Evolutionary conservation across 2,888 invertebrate species (phyloP).

Genomic region (Diaperis boleti): DNA sequence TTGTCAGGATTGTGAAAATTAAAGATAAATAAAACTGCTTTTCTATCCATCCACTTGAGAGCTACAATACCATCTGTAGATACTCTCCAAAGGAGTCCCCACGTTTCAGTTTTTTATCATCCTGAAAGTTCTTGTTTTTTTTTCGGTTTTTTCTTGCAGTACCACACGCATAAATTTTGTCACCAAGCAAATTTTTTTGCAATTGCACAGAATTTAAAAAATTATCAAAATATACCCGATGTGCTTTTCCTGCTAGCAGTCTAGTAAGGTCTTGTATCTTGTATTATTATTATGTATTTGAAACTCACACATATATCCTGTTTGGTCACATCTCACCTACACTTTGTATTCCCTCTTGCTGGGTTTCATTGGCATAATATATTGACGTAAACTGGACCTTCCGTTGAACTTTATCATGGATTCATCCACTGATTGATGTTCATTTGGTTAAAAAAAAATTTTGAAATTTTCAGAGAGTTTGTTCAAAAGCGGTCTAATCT

Average conservation of each 20-base stretch:
- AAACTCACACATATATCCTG: conserved; percentile 47
- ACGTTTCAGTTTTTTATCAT: not conserved
- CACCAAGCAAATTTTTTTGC: conserved; percentile 1
- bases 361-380: conserved; percentile 56
- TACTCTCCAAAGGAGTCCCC: not conserved
- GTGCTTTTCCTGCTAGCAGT: conserved; percentile 36
- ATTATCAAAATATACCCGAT: conserved; percentile 46
- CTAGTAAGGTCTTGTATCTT: conserved; percentile 41
- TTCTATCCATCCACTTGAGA: not conserved
- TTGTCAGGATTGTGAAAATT: not conserved
- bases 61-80: not conserved
- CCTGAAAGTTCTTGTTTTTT: conserved; percentile 21
- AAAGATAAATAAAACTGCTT: not conserved
- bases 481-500: not conserved
- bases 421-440: conserved; percentile 41
- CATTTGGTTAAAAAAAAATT: not conserved
- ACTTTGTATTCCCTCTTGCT: conserved; percentile 57
- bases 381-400: conserved; percentile 50
- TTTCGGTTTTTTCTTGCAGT: conserved; percentile 44
- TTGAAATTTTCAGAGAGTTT: not conserved
- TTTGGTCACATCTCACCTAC: conserved; percentile 45
- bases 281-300: conserved; percentile 54
- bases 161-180: conserved; percentile 31
- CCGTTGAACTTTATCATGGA: conserved; percentile 50
- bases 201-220: conserved; percentile 43